phyloP scores from a whole-genome alignment of 2,888 invertebrate genomes.

The Hoplodrina ambigua region DNA sequence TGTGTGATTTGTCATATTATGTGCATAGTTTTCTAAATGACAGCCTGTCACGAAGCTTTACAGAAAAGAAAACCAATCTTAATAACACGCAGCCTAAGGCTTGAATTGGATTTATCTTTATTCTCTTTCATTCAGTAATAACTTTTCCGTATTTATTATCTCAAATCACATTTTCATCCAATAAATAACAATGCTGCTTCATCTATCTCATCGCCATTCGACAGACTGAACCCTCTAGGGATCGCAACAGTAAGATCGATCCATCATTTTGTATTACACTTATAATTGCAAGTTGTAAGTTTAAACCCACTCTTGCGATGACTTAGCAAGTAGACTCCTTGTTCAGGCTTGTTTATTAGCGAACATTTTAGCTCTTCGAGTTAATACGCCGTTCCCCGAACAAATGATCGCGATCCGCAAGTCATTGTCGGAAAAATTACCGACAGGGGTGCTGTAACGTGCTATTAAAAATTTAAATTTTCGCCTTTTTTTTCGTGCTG shows the following conservation, averaged over 20 bases:
- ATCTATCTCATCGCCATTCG: slow-evolving; percentile 20
- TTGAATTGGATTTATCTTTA: too few species aligned
- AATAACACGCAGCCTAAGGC: background rate
- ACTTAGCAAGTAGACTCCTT: slow-evolving; percentile 57
- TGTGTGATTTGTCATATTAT: too few species aligned
- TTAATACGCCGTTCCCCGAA: slow-evolving; percentile 78
- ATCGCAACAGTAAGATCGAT: slow-evolving; percentile 24
- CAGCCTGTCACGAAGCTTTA: too few species aligned
- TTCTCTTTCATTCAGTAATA: background rate
- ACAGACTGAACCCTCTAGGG: slow-evolving; percentile 13
- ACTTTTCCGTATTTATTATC: background rate
- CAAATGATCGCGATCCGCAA: slow-evolving; percentile 79
- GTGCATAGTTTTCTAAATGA: background rate
- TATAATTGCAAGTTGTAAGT: slow-evolving; percentile 35
- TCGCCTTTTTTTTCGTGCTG: slow-evolving; percentile 9
- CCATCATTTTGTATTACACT: slow-evolving; percentile 43
- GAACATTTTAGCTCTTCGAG: slow-evolving; percentile 63
- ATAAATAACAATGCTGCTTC: slow-evolving; percentile 31
- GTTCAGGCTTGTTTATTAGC: slow-evolving; percentile 67
- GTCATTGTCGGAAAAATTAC: slow-evolving; percentile 81
- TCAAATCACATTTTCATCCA: background rate
- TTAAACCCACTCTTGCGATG: slow-evolving; percentile 55
- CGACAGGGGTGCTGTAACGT: slow-evolving; percentile 44
- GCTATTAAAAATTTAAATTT: slow-evolving; percentile 58
- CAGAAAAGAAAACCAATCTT: background rate